Base-by-base conservation (phyloP, 2,113 vertebrate species). In the Myiagra hebetior region DNA sequence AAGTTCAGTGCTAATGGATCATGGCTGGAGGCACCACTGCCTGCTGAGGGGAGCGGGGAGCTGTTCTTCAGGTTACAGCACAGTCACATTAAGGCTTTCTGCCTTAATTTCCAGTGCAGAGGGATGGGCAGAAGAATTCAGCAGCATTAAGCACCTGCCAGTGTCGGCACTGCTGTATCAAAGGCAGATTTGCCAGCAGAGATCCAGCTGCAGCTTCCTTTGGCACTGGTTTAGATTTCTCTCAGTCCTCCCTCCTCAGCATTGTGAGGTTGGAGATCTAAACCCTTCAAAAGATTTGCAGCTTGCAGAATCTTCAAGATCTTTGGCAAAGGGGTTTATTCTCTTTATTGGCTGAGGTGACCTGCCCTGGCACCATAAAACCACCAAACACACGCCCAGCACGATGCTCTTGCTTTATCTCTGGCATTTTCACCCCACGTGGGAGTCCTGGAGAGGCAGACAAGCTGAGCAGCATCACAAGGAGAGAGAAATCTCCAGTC, bases 381-480 rank as follows among this genome's bases (percentile, higher is more conserved):
- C 7, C 42, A 57, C 37, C 26, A 46, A n/a, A 49, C 80, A 3
- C 9, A 0, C 15, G 12, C 13, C 7, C 28, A 17, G n/a, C 30
- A 14, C 1, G 44, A 10, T 22, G 31, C 11, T 64, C 27, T 28
- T 18, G 22, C 44, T 79, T 63, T 20, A 37, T 22, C 57, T 35
- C 44, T 33, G 65, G 13, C 3, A 6, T 41, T 44, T 10, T 15
- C 33, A 41, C 3, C 17, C 30, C 27, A 2, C 17, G 0, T 3
- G 60, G 69, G 70, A 23, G 3, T 49, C 26, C 65, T 62, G 46
- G 42, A 68, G 64, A 33, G 55, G 53, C 31, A 67, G 33, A 52
- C 56, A 27, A 84, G 73, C 87, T 59, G 80, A 63, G 24, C 18
- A 78, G 67, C 65, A 11, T 4, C 44, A 16, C 42, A 44, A 7